These are phyloP conservation scores for Morone saxatilis DNA, from an alignment of 2,113 vertebrate genomes.

Conservation along the genomic window DNA sequence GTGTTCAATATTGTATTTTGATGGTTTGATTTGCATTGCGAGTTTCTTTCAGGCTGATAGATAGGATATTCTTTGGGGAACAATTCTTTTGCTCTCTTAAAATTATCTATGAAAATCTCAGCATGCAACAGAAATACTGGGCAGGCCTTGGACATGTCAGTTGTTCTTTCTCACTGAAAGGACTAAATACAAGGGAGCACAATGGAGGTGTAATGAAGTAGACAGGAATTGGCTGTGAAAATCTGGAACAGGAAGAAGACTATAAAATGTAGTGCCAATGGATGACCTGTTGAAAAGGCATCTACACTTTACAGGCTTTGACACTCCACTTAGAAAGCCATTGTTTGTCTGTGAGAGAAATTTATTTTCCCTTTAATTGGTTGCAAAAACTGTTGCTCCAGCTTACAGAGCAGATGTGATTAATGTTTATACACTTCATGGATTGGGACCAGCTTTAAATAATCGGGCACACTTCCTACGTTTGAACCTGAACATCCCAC, in stretches of 20 bases:
- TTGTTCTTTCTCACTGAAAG: not conserved
- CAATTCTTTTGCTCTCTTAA: not conserved
- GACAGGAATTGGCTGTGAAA: slow-evolving; percentile 69
- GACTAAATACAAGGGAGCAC: slow-evolving; percentile 19
- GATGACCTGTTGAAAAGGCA: slow-evolving; percentile 76
- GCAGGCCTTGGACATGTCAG: not conserved
- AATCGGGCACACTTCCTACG: not conserved
- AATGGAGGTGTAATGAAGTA: slow-evolving; percentile 57
- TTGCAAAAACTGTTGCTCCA: slow-evolving; percentile 34
- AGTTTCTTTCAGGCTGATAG: not conserved
- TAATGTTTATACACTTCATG: slow-evolving; percentile 39
- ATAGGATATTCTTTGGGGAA: slow-evolving; percentile 16
- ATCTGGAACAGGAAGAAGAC: slow-evolving; percentile 66
- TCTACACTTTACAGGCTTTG: slow-evolving; percentile 68
- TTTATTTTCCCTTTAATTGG: slow-evolving; percentile 51
- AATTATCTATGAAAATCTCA: too few relatives aligned
- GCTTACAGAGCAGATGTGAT: slow-evolving; percentile 58
- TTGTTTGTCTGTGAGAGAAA: slow-evolving; percentile 70
- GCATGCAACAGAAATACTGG: slow-evolving; percentile 19
- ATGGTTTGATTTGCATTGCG: not conserved
- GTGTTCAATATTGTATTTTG: not conserved
- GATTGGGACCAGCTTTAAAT: slow-evolving; percentile 39
- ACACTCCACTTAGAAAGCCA: slow-evolving; percentile 58
- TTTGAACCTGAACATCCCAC: not conserved
- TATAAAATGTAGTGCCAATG: slow-evolving; percentile 70